A percentile compares a stretch with the other conserved stretches of the same genome.
Evolutionary conservation across 2,888 invertebrate species (phyloP).

Genomic region (Archaeoteleia sp.): DNA sequence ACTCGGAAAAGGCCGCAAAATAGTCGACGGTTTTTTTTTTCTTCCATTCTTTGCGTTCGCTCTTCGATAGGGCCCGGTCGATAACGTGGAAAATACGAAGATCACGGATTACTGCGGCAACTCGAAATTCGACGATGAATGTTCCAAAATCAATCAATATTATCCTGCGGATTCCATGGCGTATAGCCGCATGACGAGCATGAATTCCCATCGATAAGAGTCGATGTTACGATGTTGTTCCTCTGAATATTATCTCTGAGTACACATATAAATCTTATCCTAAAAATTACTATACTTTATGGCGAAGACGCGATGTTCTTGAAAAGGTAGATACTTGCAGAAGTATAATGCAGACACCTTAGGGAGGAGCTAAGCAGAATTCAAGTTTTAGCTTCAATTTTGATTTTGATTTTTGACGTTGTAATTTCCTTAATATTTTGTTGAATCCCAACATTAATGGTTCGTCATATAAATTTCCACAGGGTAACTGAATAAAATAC

Average conservation of each 20-base stretch:
- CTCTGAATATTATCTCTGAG: conserved; percentile 24
- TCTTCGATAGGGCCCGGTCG: conserved; percentile 19
- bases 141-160: conserved; percentile 42
- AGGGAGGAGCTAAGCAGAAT: too few relatives aligned
- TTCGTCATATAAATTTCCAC: too few relatives aligned
- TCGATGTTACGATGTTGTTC: neutral
- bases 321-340: too few relatives aligned
- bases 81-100: conserved; percentile 28
- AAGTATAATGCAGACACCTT: too few relatives aligned
- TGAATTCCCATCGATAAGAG: conserved; percentile 24
- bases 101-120: conserved; percentile 23
- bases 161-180: conserved; percentile 29
- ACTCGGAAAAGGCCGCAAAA: conserved; percentile 9
- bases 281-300: too few relatives aligned
- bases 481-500: too few relatives aligned
- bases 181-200: conserved; percentile 21
- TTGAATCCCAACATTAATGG: too few relatives aligned
- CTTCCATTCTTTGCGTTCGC: conserved; percentile 7
- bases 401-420: too few relatives aligned
- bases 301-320: too few relatives aligned
- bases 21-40: conserved; percentile 16
- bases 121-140: conserved; percentile 37
- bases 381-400: too few relatives aligned
- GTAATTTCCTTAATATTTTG: too few relatives aligned
- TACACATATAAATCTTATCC: too few relatives aligned